Conservation (phyloP, 2,113 vertebrate species). For the Pelodiscus sinensis region DNA sequence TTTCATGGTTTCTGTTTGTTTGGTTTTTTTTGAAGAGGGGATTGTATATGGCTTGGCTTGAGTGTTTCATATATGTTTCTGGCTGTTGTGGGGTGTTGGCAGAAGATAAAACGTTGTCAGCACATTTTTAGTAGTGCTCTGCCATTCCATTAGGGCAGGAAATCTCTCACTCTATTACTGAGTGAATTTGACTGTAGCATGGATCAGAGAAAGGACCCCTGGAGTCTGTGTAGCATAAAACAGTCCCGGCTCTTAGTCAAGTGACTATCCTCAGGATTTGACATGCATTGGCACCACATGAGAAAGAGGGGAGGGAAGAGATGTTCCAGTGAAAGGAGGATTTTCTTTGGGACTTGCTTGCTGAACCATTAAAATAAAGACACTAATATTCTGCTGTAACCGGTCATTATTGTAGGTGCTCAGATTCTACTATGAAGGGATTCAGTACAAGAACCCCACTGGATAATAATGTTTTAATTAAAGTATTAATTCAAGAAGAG, state of each 20-base stretch:
- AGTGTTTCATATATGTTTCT: conserved; percentile 66
- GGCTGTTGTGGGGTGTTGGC: conserved; percentile 62
- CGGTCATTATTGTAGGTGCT: conserved; percentile 7
- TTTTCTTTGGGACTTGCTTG: conserved; percentile 8
- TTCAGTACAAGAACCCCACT: no score
- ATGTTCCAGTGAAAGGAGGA: neutral
- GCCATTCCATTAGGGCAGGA: conserved; percentile 70
- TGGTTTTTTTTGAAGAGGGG: neutral
- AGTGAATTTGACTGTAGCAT: conserved; percentile 57
- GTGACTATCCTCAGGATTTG: conserved; percentile 41
- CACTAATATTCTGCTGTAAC: conserved; percentile 32
- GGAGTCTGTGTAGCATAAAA: conserved; percentile 47
- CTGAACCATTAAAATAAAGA: conserved; percentile 12
- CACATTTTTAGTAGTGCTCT: conserved; percentile 69
- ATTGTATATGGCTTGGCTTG: conserved; percentile 61
- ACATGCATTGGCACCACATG: conserved; percentile 35
- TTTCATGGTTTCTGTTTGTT: conserved; percentile 64
- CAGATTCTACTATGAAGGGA: no score
- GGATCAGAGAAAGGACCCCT: conserved; percentile 52
- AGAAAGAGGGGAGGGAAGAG: neutral
- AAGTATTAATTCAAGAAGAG: conserved; percentile 17
- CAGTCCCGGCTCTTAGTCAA: neutral
- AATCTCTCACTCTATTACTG: conserved; percentile 59
- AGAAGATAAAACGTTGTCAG: conserved; percentile 69
- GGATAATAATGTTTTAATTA: conserved; percentile 30